These are phyloP conservation scores for Apostichopus japonicus DNA, from an alignment of 35 echinoderm and acorn worm species.

Conservation along the genomic window DNA sequence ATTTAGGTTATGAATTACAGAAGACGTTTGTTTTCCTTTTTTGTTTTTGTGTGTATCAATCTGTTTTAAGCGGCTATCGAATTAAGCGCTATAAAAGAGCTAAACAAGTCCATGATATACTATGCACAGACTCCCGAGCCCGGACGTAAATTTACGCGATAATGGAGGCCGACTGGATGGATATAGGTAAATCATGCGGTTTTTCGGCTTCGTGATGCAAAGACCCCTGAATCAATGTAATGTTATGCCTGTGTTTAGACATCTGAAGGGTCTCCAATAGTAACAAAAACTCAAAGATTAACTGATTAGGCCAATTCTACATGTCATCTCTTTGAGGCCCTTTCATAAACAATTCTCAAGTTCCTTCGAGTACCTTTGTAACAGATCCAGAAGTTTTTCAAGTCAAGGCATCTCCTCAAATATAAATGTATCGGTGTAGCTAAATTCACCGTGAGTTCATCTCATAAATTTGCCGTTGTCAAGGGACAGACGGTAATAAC, in stretches of 20 bases:
- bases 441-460: too few species aligned
- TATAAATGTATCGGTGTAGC: too few species aligned
- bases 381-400: neutral
- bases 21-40: neutral
- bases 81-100: slow-evolving; percentile 4
- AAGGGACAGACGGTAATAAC: too few species aligned
- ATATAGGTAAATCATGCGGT: neutral
- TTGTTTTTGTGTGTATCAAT: neutral
- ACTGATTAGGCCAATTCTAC: neutral
- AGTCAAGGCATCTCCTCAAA: too few species aligned
- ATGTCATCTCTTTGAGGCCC: neutral
- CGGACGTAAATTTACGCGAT: neutral
- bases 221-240: neutral
- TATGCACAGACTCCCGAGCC: neutral
- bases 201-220: neutral
- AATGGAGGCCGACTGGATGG: neutral
- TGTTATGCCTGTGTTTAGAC: neutral
- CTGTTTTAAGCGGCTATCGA: neutral
- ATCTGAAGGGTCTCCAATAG: neutral
- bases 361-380: neutral
- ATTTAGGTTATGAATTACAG: neutral
- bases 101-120: neutral
- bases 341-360: neutral
- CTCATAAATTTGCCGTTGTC: too few species aligned
- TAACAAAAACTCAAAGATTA: neutral